Base-by-base conservation (phyloP, 2,113 vertebrate genomes). In the Gallinago jamesoni region DNA sequence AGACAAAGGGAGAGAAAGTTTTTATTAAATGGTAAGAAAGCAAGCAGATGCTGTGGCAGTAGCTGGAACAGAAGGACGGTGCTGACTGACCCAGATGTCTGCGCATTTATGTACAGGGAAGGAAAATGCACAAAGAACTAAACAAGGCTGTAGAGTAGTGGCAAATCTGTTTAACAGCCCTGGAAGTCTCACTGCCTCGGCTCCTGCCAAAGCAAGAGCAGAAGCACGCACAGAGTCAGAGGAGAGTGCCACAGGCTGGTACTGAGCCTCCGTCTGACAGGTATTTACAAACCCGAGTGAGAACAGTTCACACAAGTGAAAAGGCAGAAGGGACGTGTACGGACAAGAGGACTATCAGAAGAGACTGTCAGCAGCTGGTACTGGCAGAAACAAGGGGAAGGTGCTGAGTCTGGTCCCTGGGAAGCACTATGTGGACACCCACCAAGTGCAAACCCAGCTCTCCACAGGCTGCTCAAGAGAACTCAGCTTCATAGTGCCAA, bases 281-380 rank as follows among this genome's bases (percentile, higher is more conserved):
- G 31, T 23, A 48, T 62, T 48, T n/a, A 14, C 83, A 67, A 67
- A 53, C 53, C 37, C 16, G 52, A 50, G 33, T 0, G 6, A 33
- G 45, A 1, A 12, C 1, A 22, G 48, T 33, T 24, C 19, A 73
- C 3, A 0, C 0, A 0, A 69, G 30, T 13, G 59, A 57, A 53
- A 60, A 62, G 43, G 24, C 64, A 77, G 39, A 60, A 39, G 1
- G 17, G 18, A 47, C 18, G 31, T 33, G 23, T 25, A 24, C 27
- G 24, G 23, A 35, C 47, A 31, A 63, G 48, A 67, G 12, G 8
- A 47, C 31, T 28, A 15, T 30, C 66, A n/a, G 19, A 43, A 60
- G 41, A 59, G 33, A 17, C 35, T 21, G 31, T 25, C 27, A 48
- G 63, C 43, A 66, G 4, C 43, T 15, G 57, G n/a, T 18, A 13